Conservation (phyloP, 2,888 invertebrate species). For the Limnephilus rhombicus region DNA sequence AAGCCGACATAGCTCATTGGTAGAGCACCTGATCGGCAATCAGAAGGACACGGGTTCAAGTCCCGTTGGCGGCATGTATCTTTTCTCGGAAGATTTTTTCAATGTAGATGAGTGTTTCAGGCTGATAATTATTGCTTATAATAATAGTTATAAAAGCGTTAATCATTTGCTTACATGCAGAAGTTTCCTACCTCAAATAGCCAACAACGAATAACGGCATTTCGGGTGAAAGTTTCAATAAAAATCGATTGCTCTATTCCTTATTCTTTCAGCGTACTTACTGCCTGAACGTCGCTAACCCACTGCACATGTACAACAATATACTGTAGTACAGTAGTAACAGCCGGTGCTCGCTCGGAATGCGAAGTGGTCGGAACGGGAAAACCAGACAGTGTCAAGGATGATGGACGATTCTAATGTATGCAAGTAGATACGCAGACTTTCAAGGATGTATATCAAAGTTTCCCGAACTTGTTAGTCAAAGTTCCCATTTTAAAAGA, state of each 20-base stretch:
- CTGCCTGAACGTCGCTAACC: background rate
- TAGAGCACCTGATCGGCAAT: too few relatives aligned
- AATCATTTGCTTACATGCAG: too few relatives aligned
- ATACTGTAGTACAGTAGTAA: background rate
- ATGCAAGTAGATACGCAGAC: background rate
- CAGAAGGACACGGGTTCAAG: too few relatives aligned
- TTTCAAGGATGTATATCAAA: background rate
- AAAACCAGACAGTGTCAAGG: slow-evolving; percentile 28
- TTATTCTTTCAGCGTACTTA: background rate
- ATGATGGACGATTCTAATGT: background rate
- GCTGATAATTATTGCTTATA: too few relatives aligned
- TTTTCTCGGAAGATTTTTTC: too few relatives aligned
- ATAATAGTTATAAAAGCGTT: too few relatives aligned
- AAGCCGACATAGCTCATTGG: too few relatives aligned
- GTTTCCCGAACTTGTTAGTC: background rate
- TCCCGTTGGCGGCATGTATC: too few relatives aligned
- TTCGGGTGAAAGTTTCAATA: slow-evolving; percentile 10
- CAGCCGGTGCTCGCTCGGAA: background rate
- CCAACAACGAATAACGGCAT: background rate
- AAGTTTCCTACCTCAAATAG: too few relatives aligned
- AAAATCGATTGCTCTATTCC: slow-evolving; percentile 4
- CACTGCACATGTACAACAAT: background rate
- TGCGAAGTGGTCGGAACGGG: background rate
- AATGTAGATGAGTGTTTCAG: too few relatives aligned
- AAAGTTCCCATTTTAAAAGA: background rate